These are phyloP conservation scores for Arrhopalites spinosus DNA, from an alignment of 2,888 invertebrate species.

Conservation along the genomic window DNA sequence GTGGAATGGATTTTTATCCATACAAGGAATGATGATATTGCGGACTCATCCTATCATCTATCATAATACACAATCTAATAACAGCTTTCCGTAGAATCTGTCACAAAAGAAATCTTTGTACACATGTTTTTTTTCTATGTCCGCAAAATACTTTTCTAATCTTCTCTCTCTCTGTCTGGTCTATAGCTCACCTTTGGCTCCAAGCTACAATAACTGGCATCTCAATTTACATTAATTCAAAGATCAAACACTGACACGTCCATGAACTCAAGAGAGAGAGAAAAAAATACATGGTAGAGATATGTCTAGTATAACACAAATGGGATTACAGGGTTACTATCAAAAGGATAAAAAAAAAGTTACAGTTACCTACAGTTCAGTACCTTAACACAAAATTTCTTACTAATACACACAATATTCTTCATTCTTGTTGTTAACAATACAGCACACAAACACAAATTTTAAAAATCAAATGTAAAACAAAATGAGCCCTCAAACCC, in stretches of 20 bases:
- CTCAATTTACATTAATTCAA: background rate
- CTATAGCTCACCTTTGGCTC: background rate
- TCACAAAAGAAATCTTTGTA: background rate
- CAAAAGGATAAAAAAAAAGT: background rate
- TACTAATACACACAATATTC: too few relatives aligned
- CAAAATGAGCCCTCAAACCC: too few relatives aligned
- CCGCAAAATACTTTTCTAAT: background rate
- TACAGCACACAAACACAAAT: too few relatives aligned
- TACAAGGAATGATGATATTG: too few relatives aligned
- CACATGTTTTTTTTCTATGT: background rate
- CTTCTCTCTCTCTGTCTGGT: background rate
- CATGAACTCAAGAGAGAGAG: too few relatives aligned
- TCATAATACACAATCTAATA: background rate
- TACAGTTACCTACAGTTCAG: too few relatives aligned
- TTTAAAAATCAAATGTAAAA: too few relatives aligned
- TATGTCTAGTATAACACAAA: background rate
- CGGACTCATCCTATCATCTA: background rate
- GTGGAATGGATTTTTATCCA: background rate
- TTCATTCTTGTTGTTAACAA: too few relatives aligned
- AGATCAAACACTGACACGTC: background rate
- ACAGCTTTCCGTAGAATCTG: background rate
- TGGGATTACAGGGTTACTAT: background rate
- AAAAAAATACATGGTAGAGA: too few relatives aligned
- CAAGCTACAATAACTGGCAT: background rate
- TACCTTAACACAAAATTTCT: too few relatives aligned